phyloP scores from a whole-genome alignment of 2,797 vertebrate genomes.

The Artibeus lituratus region DNA sequence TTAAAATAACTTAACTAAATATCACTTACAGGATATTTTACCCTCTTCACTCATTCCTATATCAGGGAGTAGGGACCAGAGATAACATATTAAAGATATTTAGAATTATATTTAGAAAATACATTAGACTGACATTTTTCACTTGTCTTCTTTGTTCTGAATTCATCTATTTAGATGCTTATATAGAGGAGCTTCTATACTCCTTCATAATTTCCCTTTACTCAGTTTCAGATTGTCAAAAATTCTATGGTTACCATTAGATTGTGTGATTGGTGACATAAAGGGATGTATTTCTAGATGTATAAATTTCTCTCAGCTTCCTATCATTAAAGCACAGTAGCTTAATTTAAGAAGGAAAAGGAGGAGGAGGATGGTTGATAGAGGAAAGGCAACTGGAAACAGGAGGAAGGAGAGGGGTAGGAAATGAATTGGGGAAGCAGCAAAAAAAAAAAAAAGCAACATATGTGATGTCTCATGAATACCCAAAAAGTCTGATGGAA shows the following conservation, averaged over 20 bases:
- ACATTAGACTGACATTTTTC: not conserved
- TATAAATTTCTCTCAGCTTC: not conserved
- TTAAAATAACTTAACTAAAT: slow-evolving; percentile 60
- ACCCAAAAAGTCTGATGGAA: not conserved
- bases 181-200: not conserved
- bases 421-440: not conserved
- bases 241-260: not conserved
- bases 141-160: not conserved
- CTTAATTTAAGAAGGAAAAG: not conserved
- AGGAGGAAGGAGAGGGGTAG: fast-evolving
- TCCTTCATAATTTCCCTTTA: not conserved
- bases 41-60: not conserved
- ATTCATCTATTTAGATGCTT: not conserved
- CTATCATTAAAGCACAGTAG: not conserved
- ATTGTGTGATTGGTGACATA: not conserved
- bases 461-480: not conserved
- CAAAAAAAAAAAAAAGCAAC: not conserved
- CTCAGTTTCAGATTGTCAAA: not conserved
- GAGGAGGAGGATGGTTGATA: not conserved
- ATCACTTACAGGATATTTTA: slow-evolving; percentile 23
- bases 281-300: not conserved
- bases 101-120: slow-evolving; percentile 4
- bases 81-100: not conserved
- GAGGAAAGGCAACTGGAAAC: no score
- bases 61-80: not conserved